These are phyloP conservation scores for Ashinkailepas kermadecensis DNA, from an alignment of 2,888 invertebrate species.

Conservation along the genomic window DNA sequence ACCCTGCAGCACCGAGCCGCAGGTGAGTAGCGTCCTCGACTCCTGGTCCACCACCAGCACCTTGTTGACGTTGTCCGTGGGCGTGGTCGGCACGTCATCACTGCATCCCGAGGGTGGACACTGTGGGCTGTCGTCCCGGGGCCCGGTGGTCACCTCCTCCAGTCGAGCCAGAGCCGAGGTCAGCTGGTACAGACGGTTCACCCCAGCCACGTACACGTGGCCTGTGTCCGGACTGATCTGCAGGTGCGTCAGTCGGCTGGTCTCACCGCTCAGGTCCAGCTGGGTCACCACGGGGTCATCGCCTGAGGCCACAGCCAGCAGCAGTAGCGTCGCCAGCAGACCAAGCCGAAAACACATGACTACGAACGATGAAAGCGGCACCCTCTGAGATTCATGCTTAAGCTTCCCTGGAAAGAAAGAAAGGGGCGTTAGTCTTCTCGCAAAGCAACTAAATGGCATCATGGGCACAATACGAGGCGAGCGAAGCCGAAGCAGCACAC, in stretches of 20 bases:
- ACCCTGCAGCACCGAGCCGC: slow-evolving; percentile 83
- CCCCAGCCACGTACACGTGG: slow-evolving; percentile 69
- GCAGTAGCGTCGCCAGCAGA: neutral
- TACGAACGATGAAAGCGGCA: neutral
- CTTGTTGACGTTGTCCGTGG: slow-evolving; percentile 83
- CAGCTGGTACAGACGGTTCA: slow-evolving; percentile 77
- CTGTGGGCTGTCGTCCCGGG: slow-evolving; percentile 75
- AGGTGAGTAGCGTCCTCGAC: slow-evolving; percentile 69
- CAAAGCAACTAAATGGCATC: too few relatives aligned
- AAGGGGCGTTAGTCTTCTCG: too few relatives aligned
- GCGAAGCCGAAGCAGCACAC: too few relatives aligned
- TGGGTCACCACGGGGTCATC: slow-evolving; percentile 47
- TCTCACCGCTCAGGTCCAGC: slow-evolving; percentile 32
- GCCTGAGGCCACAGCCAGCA: neutral
- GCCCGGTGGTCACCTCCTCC: slow-evolving; percentile 58
- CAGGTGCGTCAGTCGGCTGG: slow-evolving; percentile 32
- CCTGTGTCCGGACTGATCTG: slow-evolving; percentile 37
- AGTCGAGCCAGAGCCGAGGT: slow-evolving; percentile 28
- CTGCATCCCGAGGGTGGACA: slow-evolving; percentile 80
- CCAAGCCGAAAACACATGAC: neutral
- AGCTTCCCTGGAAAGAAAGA: too few relatives aligned
- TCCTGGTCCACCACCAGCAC: slow-evolving; percentile 76
- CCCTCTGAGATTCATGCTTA: too few relatives aligned
- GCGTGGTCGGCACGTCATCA: slow-evolving; percentile 34
- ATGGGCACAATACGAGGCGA: too few relatives aligned